Base-by-base conservation (phyloP, 2,113 vertebrate species). In the Pelvicachromis taeniatus region DNA sequence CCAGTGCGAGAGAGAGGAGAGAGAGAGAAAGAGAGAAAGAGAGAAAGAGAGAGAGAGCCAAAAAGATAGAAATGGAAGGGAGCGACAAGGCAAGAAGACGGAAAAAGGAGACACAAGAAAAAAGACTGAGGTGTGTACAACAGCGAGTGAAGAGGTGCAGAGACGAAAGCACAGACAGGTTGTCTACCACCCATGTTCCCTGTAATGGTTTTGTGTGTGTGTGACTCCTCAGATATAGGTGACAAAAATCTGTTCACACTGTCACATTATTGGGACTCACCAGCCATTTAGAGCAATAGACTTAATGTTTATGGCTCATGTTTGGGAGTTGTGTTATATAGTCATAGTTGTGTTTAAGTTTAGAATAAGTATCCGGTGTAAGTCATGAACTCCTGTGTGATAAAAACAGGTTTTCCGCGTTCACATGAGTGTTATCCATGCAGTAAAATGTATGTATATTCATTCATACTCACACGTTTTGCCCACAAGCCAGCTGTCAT, bases 1-100 rank as follows among this genome's bases (percentile, higher is more conserved):
- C 96, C 93, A 93, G 95, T 31, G 95, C 92, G 95, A 88, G 91
- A 93, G 91, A 77, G 83, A 88, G 89, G 89, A 61, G 83, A 89
- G 88, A 78, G 89, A 91, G 78, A 78, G 84, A 84, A 73, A 70
- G 68, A 79, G 80, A 31, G 80, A 31, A 10, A 90, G 88, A 75
- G 89, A 55, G 82, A n/a, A n/a, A 77, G 86, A 77, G 82, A 73
- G 84, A 84, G 80, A 78, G 77, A 80, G 82, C 59, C 81, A 90
- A 80, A 90, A 81, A 81, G 77, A 87, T 42, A 85, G 85, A 85
- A 55, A 77, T 1, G 53, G 50, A 73, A 73, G 75, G 19, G 48
- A 81, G 61, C 87, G 82, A 81, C 4, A 12, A 78, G 53, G 70
- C 9, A 63, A 85, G 73, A 81, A 33, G 81, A 86, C 21, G 70